Evolutionary conservation across 2,113 vertebrate genomes (phyloP), one percentile per base, ranked within the genome.

Genomic region (Mormyrus lacerda): DNA sequence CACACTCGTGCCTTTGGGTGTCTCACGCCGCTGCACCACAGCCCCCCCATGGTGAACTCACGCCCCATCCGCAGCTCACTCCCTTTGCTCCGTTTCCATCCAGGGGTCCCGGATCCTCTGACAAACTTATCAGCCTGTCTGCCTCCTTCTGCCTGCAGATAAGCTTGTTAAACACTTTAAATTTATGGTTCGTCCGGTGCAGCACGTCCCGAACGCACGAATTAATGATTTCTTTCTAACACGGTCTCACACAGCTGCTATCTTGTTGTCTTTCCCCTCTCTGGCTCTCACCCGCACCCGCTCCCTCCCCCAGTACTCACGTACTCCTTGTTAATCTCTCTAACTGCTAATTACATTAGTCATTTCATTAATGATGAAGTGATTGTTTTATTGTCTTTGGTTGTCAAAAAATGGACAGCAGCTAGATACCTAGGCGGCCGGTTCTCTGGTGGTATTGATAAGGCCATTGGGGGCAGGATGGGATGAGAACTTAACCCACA

Each of bases 341-440:
- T 89, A 89, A 90, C 45, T 85, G 92, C 92, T 94, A 94, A 95
- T 95, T 94, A 93, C 86, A 91, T 94, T 93, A 92, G 91, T 93
- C 91, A 88, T 95, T 94, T 93, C 91, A 94, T 95, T 95, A 95
- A 94, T 93, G 94, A 93, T 89, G 86, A 91, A 85, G 91, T 94
- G 94, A 94, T 94, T 95, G 93, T 94, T 95, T 94, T 94, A 94
- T 94, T 95, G 94, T 94, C 91, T 91, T 92, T 90, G 91, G 92
- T 93, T 92, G 91, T 95, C n/a, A 51, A 53, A 93, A 94, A 93
- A 93, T 91, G 91, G 89, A 93, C 93, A 93, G 51, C 73, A 9
- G 85, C 24, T 88, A 35, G 87, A 58, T 92, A 53, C 91, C 92
- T 91, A 91, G 89, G 91, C 94, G 93, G 92, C 92, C 93, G 93